Evolutionary conservation across 2,797 vertebrate species (phyloP), one percentile per base, ranked within the genome.

Genomic region (Parotocinclus haroldoi): DNA sequence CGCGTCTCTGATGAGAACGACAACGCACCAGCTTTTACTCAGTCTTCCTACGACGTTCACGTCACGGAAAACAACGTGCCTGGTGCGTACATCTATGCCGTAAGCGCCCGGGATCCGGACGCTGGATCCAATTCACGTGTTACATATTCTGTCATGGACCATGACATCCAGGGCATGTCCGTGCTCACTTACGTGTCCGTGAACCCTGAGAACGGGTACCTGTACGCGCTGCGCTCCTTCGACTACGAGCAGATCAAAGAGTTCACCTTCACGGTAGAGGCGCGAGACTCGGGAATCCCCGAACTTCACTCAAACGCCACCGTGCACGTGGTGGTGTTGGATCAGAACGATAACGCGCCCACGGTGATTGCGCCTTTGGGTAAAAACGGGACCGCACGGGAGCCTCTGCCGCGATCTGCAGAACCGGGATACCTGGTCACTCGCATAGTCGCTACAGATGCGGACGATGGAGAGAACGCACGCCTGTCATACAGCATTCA

Each of bases 31-130:
- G 89, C 93, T 0, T 99, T 99, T 83, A 92, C 92, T 59, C 95
- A 96, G 87, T 68, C 88, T 0, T 77, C 93, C 44, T 99, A 98
- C 78, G 95, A 96, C 71, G 95, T 98, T 68, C 94, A 95, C 66
- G 96, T 99, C 82, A 96, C 94, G 0, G 96, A 99, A 76, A 99
- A 99, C 66, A 99, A 99, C 73, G 96, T 98, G 66, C 96, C 96
- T 0, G 96, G 96, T 5, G 96, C 96, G 65, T 99, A 98, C 80
- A 98, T 99, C 57, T 96, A 95, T 72, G 95, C 96, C 0, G 95
- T 99, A 66, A 98, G 91, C 66, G 96, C 96, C 63, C 86, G 88
- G 13, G 96, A 99, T 85, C 90, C 90, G 10, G 96, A 99, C 76
- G 83, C 93, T 10, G 94, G 95, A 6, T 90, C 90, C 79, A 98